Conservation (phyloP, 2,797 vertebrate genomes). For the Sebastes matsubarae region DNA sequence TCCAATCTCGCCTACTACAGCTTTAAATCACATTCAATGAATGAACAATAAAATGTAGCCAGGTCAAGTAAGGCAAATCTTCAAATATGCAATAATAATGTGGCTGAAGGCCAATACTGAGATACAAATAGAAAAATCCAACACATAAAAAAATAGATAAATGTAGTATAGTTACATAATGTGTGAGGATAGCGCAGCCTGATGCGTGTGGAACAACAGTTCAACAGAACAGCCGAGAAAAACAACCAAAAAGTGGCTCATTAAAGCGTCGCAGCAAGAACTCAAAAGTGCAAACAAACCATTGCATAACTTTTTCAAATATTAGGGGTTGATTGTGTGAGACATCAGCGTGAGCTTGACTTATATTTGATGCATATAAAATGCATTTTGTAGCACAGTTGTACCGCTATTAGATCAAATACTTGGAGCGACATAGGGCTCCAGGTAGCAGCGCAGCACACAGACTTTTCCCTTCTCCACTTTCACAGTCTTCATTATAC, state of each 20-base stretch:
- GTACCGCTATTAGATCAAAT: background rate
- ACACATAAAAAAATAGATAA: background rate
- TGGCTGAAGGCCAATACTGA: background rate
- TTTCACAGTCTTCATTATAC: conserved; percentile 66
- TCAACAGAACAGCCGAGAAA: conserved; percentile 19
- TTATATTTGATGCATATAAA: conserved; percentile 13
- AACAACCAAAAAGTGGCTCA: conserved; percentile 28
- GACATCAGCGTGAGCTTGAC: background rate
- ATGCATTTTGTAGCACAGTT: background rate
- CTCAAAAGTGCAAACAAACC: conserved; percentile 10
- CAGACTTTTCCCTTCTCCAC: conserved; percentile 25
- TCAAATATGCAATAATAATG: background rate
- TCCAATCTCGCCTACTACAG: too few relatives aligned
- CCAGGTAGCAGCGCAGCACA: conserved; percentile 15
- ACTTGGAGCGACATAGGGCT: background rate
- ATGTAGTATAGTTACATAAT: background rate
- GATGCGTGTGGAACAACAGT: background rate
- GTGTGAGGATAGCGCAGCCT: background rate
- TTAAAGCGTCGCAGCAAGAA: conserved; percentile 20
- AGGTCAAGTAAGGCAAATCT: background rate
- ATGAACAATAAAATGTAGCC: background rate
- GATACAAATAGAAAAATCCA: background rate
- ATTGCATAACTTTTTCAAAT: background rate
- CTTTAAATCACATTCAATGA: background rate
- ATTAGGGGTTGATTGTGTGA: background rate